Conservation (phyloP, 2,113 vertebrate genomes). For the Lasiurus cinereus region DNA sequence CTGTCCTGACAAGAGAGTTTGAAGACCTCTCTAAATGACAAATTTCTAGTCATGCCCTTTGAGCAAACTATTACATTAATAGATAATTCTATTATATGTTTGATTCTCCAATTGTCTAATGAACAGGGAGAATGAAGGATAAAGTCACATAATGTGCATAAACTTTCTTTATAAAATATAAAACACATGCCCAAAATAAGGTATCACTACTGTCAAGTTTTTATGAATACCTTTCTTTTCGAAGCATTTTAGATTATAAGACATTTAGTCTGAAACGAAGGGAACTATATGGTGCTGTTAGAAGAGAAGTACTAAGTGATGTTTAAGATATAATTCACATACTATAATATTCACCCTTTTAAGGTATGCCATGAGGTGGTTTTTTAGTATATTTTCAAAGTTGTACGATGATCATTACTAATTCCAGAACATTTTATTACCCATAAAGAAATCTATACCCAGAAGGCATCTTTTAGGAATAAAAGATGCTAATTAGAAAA, state of each 20-base stretch:
- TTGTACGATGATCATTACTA: not conserved
- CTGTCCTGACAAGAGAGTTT: not conserved
- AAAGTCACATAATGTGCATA: not conserved
- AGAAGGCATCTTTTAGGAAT: not conserved
- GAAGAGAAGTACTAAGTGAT: not conserved
- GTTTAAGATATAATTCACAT: not conserved
- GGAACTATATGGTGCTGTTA: not conserved
- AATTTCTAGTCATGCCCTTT: not conserved
- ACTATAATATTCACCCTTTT: not conserved
- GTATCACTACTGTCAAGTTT: not conserved
- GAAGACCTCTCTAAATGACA: constrained; percentile 25
- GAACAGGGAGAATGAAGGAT: not conserved
- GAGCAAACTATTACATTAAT: not conserved
- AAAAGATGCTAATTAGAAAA: not conserved
- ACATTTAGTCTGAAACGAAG: not conserved
- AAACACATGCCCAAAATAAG: not conserved
- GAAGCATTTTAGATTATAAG: not conserved
- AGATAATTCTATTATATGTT: not conserved
- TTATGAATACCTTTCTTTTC: not conserved
- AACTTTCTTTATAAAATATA: not conserved
- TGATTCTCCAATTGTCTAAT: not conserved
- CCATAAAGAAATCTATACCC: not conserved
- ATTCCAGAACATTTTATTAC: not conserved
- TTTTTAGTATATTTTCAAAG: not conserved
- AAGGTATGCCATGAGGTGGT: not conserved